Evolutionary conservation across 2,113 vertebrate species (phyloP), one percentile per base, ranked within the genome.

Genomic region (Chaetops frenatus): DNA sequence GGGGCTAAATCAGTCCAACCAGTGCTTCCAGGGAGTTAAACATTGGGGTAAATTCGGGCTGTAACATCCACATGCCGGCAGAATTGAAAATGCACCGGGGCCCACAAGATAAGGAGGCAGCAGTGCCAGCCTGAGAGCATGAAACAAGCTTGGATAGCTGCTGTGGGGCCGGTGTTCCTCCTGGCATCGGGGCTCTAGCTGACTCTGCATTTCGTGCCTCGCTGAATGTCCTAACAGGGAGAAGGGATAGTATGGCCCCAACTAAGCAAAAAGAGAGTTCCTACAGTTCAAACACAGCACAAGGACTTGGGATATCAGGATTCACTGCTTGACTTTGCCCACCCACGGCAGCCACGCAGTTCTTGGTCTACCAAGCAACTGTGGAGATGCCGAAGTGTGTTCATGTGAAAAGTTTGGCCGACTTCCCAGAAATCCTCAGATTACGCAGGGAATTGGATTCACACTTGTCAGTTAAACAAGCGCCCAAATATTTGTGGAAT

Each of bases 381-480:
- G 80, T 27, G 70, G 70, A 4, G 0, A 65, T 40, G 66, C 53
- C 0, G 0, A 90, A 25, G 40, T 6, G 7, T 17, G 25, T 28
- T 82, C 65, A 40, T 21, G 16, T 48, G 51, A 53, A 24, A 89
- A 87, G 66, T 17, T 65, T 87, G 90, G 48, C 93, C 48, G 74
- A 9, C 61, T 93, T 82, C 92, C 90, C 85, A 82, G 90, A 64
- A 89, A 91, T 64, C 56, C 83, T 91, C 35, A 17, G 12, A 45
- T 78, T 62, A 67, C 0, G 0, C 58, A 53, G 25, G 56, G 87
- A 76, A 53, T 5, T 69, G 38, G 36, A 60, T 69, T 85, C 61
- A 40, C 9, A 7, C 45, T 64, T 81, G 23, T 38, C 61, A 57
- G 25, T 53, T 61, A 92, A 62, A 83, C 65, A 67, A 11, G 1